Evolutionary conservation across 2,113 vertebrate genomes (phyloP).

Genomic region (Lepisosteus oculatus): DNA sequence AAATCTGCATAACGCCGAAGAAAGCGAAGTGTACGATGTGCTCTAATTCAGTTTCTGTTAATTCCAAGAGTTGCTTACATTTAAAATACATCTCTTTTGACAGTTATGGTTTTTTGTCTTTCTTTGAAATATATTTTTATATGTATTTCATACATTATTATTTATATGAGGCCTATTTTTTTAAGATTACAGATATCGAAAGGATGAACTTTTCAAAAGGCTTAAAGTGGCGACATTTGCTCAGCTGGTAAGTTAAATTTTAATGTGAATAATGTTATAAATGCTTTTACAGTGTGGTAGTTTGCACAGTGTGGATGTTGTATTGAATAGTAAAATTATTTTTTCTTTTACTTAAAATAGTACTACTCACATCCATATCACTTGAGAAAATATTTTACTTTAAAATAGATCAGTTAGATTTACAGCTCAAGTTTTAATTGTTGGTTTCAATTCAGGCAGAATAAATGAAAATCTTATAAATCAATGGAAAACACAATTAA

Average conservation of each 20-base stretch:
- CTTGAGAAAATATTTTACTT: no score
- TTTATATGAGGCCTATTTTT: conserved; percentile 24
- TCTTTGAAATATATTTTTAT: fast-evolving
- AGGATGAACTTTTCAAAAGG: conserved; percentile 92
- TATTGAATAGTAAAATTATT: background rate
- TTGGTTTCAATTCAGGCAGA: no score
- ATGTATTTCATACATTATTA: background rate
- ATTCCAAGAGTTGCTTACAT: background rate
- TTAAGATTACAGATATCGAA: conserved; percentile 91
- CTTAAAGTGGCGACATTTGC: conserved; percentile 92
- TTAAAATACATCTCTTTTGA: background rate
- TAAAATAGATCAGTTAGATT: no score
- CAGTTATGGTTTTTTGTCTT: background rate
- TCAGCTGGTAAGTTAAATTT: conserved; percentile 78
- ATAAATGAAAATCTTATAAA: no score
- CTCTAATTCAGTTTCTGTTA: no score
- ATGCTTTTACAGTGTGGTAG: background rate
- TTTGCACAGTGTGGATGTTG: background rate
- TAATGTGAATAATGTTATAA: background rate
- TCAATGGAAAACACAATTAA: no score
- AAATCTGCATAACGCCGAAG: background rate
- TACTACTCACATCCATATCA: no score
- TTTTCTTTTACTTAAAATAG: no score
- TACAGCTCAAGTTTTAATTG: no score
- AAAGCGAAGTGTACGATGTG: no score